Evolutionary conservation across 2,888 invertebrate genomes (phyloP).

Genomic region (Leucophenga montana): DNA sequence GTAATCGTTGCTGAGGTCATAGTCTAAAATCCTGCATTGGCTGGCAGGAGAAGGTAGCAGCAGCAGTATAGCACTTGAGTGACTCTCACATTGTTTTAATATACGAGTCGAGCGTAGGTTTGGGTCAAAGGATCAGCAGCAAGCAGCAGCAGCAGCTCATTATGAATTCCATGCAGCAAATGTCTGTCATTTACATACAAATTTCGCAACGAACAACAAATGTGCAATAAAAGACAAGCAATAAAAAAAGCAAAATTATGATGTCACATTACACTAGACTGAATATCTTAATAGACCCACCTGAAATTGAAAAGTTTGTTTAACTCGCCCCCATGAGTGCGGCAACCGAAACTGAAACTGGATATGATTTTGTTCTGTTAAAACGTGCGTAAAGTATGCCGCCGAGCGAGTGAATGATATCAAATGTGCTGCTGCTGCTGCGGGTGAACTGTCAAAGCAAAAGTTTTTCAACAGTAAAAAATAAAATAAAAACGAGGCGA

Average conservation of each 20-base stretch:
- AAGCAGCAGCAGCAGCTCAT: too few species aligned
- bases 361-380: constrained; percentile 23
- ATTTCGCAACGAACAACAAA: constrained; percentile 29
- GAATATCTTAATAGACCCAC: constrained; percentile 64
- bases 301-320: constrained; percentile 58
- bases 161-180: constrained; percentile 64
- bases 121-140: neutral
- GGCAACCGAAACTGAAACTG: constrained; percentile 10
- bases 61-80: neutral
- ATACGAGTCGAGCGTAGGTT: neutral
- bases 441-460: constrained; percentile 47
- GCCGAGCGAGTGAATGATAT: neutral
- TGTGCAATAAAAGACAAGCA: constrained; percentile 24
- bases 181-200: constrained; percentile 62
- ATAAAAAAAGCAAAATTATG: constrained; percentile 42
- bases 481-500: constrained; percentile 9
- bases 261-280: constrained; percentile 64
- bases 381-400: constrained; percentile 32
- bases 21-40: neutral
- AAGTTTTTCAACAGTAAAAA: constrained; percentile 40
- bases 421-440: constrained; percentile 46
- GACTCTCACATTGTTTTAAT: constrained; percentile 16
- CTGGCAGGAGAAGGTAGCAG: neutral
- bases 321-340: constrained; percentile 45
- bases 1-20: constrained; percentile 59